Percentiles rank a stretch among this genome's conserved stretches.
Evolutionary conservation across 1,140 invertebrate genomes (phyloP).

Genomic region (Aphaenogaster ashmeadi): DNA sequence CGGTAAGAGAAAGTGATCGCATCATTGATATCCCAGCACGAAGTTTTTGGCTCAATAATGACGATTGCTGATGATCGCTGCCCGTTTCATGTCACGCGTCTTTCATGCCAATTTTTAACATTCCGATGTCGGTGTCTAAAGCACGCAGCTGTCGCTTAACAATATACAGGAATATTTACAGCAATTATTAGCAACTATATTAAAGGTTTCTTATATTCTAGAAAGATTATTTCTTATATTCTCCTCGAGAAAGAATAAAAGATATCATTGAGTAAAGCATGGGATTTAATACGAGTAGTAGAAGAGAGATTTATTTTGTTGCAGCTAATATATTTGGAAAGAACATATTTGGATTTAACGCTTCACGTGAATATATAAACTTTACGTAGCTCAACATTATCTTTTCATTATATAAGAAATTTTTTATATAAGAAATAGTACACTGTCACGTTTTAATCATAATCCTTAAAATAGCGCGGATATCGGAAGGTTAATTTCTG

Average conservation of each 20-base stretch:
- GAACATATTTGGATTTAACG: neutral
- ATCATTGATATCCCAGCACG: constrained; percentile 14
- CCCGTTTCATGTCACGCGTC: neutral
- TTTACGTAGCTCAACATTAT: neutral
- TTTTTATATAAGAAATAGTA: neutral
- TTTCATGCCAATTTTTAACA: neutral
- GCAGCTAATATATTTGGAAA: neutral
- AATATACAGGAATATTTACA: neutral
- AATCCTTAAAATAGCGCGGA: no score
- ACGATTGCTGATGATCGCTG: neutral
- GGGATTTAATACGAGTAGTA: neutral
- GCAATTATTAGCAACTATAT: neutral
- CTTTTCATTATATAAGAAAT: neutral
- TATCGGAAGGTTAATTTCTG: neutral
- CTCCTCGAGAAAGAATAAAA: neutral
- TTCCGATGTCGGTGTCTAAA: neutral
- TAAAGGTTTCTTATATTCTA: neutral
- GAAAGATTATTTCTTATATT: neutral
- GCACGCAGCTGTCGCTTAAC: neutral
- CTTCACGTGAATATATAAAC: neutral
- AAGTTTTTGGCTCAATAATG: constrained; percentile 59
- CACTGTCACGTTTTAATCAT: neutral
- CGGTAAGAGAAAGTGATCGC: constrained; percentile 73
- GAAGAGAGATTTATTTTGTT: neutral
- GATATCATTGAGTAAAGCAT: neutral